These are phyloP conservation scores for Melanotaenia parkinsoni DNA, from an alignment of 2,797 vertebrate species.

Conservation along the genomic window DNA sequence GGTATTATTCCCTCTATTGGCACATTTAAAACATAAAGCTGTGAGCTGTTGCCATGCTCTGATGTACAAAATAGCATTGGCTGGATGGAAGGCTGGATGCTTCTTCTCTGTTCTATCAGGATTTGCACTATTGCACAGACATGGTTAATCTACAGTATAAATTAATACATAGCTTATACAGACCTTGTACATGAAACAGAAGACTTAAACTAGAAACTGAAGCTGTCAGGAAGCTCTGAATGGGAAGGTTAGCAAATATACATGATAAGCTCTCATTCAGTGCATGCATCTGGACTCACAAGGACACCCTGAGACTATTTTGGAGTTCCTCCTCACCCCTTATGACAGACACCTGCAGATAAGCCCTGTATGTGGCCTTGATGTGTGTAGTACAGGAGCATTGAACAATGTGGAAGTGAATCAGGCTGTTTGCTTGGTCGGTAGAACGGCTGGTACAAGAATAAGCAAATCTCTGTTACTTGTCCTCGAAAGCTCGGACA, in stretches of 20 bases:
- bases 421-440: slow-evolving; percentile 42
- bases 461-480: slow-evolving; percentile 47
- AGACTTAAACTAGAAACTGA: not conserved
- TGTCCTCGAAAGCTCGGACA: slow-evolving; percentile 43
- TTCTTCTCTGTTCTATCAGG: slow-evolving; percentile 14
- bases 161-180: not conserved
- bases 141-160: not conserved
- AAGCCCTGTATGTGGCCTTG: slow-evolving; percentile 39
- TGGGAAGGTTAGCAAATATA: slow-evolving; percentile 21
- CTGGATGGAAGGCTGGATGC: not conserved
- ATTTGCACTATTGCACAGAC: not conserved
- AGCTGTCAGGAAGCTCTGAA: slow-evolving; percentile 23
- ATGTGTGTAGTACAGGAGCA: slow-evolving; percentile 22
- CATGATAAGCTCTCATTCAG: slow-evolving; percentile 44
- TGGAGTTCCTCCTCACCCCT: slow-evolving; percentile 29
- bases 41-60: slow-evolving; percentile 2
- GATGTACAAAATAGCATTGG: slow-evolving; percentile 4
- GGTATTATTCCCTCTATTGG: not conserved
- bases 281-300: slow-evolving; percentile 59
- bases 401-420: slow-evolving; percentile 27
- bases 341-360: slow-evolving; percentile 34
- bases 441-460: slow-evolving; percentile 31
- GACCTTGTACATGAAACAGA: too few species aligned
- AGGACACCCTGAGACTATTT: slow-evolving; percentile 51
- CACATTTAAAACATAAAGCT: slow-evolving; percentile 8